A percentile compares a stretch with the other conserved stretches of the same genome.
phyloP scores from a whole-genome alignment of 2,113 vertebrate genomes.

The Corydoras maculifer region DNA sequence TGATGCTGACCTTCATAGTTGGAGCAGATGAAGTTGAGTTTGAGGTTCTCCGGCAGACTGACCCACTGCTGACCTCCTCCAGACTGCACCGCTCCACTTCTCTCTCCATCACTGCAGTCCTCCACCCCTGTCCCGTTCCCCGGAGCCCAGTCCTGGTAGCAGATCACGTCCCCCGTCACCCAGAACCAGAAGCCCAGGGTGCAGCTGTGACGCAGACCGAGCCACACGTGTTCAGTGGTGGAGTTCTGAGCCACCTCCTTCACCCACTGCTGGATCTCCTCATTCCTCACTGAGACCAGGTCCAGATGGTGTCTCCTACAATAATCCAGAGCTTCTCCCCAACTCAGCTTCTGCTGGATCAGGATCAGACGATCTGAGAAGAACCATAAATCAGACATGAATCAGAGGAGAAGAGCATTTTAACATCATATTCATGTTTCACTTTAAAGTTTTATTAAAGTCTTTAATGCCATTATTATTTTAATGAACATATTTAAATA shows the following conservation, averaged over 20 bases:
- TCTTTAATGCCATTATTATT: too few species aligned
- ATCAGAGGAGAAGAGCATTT: background rate
- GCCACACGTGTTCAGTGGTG: slow-evolving; percentile 26
- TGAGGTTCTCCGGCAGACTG: background rate
- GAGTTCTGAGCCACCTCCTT: background rate
- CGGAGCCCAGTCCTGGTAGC: slow-evolving; percentile 22
- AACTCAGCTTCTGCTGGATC: slow-evolving; percentile 1
- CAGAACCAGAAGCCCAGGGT: slow-evolving; percentile 28
- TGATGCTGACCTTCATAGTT: background rate
- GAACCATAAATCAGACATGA: background rate
- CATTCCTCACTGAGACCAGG: slow-evolving; percentile 23
- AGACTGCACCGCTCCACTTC: slow-evolving; percentile 10
- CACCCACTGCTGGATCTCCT: slow-evolving; percentile 18
- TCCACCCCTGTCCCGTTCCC: background rate
- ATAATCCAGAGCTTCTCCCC: slow-evolving; percentile 8
- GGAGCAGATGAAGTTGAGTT: slow-evolving; percentile 34
- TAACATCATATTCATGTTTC: background rate
- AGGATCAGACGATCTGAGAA: background rate
- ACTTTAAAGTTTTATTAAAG: too few species aligned
- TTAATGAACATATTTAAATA: too few species aligned
- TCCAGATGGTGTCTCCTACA: slow-evolving; percentile 10
- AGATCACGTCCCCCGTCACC: background rate
- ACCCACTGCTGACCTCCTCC: slow-evolving; percentile 7
- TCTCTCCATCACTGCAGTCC: slow-evolving; percentile 1
- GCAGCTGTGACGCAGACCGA: slow-evolving; percentile 14